These are phyloP conservation scores for Eubasilissa regina DNA, from an alignment of 1,140 invertebrate species.

Conservation along the genomic window DNA sequence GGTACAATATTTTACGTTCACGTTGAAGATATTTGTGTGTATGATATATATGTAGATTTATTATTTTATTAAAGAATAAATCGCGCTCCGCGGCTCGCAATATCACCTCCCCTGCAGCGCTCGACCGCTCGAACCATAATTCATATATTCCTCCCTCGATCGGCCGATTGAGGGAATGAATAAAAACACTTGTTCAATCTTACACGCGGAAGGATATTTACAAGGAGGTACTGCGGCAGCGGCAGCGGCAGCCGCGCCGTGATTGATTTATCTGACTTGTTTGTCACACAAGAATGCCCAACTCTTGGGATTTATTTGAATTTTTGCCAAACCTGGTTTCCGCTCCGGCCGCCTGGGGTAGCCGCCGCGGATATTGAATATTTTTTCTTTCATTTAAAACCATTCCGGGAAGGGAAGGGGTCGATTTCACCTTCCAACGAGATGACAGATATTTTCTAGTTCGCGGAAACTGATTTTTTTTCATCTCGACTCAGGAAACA, in stretches of 20 bases:
- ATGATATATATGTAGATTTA: constrained; percentile 17
- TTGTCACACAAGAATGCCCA: constrained; percentile 66
- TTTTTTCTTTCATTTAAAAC: constrained; percentile 58
- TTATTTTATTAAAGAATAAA: constrained; percentile 42
- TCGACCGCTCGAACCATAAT: constrained; percentile 20
- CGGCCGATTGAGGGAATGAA: constrained; percentile 38
- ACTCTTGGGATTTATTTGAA: constrained; percentile 71
- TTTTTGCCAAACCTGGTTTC: constrained; percentile 66
- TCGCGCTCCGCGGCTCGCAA: background rate
- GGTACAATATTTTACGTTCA: too few species aligned
- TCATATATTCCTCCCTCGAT: constrained; percentile 34
- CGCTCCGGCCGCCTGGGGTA: constrained; percentile 64
- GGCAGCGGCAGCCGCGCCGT: constrained; percentile 68
- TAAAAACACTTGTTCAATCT: constrained; percentile 59
- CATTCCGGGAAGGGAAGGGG: constrained; percentile 2
- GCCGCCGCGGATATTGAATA: constrained; percentile 56
- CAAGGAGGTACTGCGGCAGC: constrained; percentile 62
- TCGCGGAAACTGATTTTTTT: constrained; percentile 36
- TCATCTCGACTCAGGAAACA: background rate
- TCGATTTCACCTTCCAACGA: constrained; percentile 54
- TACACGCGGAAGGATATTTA: constrained; percentile 56
- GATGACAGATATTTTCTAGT: constrained; percentile 49
- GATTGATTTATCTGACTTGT: constrained; percentile 75
- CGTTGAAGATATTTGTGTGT: too few species aligned
- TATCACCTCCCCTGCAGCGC: background rate